Evolutionary conservation across 2,113 vertebrate species (phyloP).

Genomic region (Noctilio leporinus): DNA sequence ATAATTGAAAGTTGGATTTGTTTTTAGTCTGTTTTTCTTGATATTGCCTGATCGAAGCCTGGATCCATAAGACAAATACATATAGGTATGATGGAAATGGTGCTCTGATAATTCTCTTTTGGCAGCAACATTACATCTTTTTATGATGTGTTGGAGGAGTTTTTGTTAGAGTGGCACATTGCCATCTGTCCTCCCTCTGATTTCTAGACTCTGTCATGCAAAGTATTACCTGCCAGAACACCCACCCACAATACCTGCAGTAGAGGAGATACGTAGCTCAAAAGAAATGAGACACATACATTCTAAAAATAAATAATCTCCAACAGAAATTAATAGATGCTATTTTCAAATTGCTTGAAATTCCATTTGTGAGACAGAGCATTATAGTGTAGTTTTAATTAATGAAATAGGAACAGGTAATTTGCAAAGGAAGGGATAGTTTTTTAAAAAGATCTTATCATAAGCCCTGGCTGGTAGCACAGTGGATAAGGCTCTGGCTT

Average conservation of each 20-base stretch:
- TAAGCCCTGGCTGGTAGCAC: no score
- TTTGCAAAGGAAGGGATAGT: background rate
- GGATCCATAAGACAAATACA: background rate
- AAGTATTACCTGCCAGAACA: constrained; percentile 14
- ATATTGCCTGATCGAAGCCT: background rate
- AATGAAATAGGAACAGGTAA: background rate
- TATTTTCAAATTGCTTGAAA: constrained; percentile 31
- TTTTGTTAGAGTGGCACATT: background rate
- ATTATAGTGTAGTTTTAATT: constrained; percentile 9
- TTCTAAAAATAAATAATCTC: constrained; percentile 16
- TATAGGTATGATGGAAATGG: background rate
- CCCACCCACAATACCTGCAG: background rate
- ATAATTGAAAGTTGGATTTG: background rate
- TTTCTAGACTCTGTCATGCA: constrained; percentile 29
- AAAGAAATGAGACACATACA: background rate
- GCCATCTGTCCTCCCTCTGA: background rate
- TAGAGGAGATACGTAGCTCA: constrained; percentile 6
- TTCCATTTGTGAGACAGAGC: background rate
- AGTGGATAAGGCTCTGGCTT: no score
- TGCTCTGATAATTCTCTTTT: background rate
- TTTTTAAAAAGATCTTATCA: background rate
- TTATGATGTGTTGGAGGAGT: background rate
- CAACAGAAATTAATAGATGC: background rate
- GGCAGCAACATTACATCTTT: background rate
- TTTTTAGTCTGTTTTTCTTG: background rate